Percentiles rank a stretch among this genome's conserved stretches.
Conservation (phyloP, 2,888 invertebrate genomes). For the Noctua fimbriata region DNA sequence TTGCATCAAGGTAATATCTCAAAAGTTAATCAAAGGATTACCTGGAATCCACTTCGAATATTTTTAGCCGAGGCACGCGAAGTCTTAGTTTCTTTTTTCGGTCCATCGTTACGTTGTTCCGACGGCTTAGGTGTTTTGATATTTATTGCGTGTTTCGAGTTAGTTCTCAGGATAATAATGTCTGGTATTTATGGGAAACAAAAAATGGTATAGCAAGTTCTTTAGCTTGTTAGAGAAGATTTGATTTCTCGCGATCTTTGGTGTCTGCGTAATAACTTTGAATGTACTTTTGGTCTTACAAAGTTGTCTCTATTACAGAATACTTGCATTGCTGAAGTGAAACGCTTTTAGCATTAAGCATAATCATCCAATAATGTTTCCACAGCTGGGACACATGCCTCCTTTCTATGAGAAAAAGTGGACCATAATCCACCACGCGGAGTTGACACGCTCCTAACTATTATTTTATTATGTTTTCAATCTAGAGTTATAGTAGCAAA, state of each 20-base stretch:
- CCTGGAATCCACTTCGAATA: conserved; percentile 53
- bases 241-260: neutral
- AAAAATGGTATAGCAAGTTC: neutral
- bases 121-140: conserved; percentile 26
- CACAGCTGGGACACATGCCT: too few species aligned
- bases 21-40: conserved; percentile 46
- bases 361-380: too few species aligned
- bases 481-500: neutral
- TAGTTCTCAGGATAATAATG: conserved; percentile 9
- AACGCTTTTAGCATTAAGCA: too few species aligned
- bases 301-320: too few species aligned
- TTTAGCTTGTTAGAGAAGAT: conserved; percentile 2
- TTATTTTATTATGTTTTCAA: neutral
- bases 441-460: too few species aligned
- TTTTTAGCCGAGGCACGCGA: conserved; percentile 43
- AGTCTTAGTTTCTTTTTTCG: conserved; percentile 32
- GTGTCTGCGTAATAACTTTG: neutral
- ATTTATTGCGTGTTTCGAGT: conserved; percentile 17
- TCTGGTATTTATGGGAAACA: conserved; percentile 3
- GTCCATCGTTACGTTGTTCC: conserved; percentile 5
- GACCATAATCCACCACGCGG: too few species aligned
- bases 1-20: conserved; percentile 18
- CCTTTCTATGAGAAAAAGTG: too few species aligned
- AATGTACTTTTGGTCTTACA: too few species aligned
- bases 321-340: too few species aligned